Percentiles rank a stretch among this genome's conserved stretches.
Evolutionary conservation across 2,113 vertebrate species (phyloP).

Genomic region (Dipodomys stephensi): DNA sequence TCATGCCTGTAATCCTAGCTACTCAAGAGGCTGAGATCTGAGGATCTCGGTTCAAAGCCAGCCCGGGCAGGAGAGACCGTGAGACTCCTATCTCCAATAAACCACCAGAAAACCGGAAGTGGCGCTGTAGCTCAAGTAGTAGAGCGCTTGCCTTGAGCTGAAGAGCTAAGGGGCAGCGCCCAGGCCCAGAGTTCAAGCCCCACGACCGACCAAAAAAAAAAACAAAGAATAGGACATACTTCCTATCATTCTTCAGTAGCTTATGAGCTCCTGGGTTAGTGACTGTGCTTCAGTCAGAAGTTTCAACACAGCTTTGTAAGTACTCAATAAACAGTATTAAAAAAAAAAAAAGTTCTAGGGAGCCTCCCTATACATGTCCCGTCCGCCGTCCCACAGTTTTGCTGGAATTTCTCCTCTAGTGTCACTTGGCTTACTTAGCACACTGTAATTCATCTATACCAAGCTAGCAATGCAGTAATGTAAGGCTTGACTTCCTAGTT

Average conservation of each 20-base stretch:
- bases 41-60: too few species aligned
- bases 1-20: too few species aligned
- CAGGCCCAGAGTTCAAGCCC: too few species aligned
- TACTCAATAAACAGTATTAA: conserved; percentile 1
- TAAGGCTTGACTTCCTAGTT: background rate
- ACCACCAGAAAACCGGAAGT: too few species aligned
- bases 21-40: too few species aligned
- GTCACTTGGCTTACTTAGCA: background rate
- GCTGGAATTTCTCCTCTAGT: background rate
- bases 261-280: background rate
- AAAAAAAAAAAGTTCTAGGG: background rate
- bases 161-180: too few species aligned
- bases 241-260: background rate
- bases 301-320: background rate
- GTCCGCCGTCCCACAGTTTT: background rate
- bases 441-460: background rate
- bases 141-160: too few species aligned
- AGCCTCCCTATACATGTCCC: background rate
- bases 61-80: too few species aligned
- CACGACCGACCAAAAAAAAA: too few species aligned
- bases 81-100: too few species aligned
- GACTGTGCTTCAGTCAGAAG: background rate
- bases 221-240: background rate
- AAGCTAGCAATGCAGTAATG: conserved; percentile 10
- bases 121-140: too few species aligned